Evolutionary conservation across 2,888 invertebrate genomes (phyloP).

Genomic region (Frankliniella intonsa): DNA sequence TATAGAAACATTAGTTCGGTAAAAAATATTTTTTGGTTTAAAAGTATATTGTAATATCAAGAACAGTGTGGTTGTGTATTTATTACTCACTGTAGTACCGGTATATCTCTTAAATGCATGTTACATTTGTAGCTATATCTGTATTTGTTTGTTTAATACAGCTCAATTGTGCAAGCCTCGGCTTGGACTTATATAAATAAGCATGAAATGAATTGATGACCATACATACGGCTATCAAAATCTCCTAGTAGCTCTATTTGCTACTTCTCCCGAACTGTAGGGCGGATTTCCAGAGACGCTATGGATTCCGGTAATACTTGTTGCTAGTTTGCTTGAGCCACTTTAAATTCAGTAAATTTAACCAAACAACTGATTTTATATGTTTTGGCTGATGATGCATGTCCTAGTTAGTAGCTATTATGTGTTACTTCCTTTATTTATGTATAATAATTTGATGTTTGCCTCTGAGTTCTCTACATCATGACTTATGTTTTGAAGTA

Average conservation of each 20-base stretch:
- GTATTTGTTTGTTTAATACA: conserved; percentile 3
- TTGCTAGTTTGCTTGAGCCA: neutral
- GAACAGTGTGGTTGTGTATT: neutral
- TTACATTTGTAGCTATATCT: neutral
- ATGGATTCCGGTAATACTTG: neutral
- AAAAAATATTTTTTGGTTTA: neutral
- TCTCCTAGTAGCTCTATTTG: neutral
- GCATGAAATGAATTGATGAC: neutral
- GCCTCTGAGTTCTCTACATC: neutral
- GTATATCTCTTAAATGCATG: neutral
- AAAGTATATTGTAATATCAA: neutral
- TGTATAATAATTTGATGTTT: neutral
- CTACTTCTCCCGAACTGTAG: neutral
- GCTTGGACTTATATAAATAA: neutral
- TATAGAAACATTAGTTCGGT: neutral
- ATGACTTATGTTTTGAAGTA: neutral
- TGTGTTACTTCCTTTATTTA: neutral
- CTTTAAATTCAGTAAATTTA: neutral
- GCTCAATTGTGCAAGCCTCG: conserved; percentile 3
- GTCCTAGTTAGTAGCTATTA: neutral
- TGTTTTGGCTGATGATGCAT: neutral
- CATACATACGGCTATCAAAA: neutral
- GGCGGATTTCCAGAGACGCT: neutral
- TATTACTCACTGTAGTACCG: neutral
- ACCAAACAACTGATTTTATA: neutral